These are phyloP conservation scores for Sarcophaga peregrina DNA, from an alignment of 1,140 invertebrate species.

Conservation along the genomic window DNA sequence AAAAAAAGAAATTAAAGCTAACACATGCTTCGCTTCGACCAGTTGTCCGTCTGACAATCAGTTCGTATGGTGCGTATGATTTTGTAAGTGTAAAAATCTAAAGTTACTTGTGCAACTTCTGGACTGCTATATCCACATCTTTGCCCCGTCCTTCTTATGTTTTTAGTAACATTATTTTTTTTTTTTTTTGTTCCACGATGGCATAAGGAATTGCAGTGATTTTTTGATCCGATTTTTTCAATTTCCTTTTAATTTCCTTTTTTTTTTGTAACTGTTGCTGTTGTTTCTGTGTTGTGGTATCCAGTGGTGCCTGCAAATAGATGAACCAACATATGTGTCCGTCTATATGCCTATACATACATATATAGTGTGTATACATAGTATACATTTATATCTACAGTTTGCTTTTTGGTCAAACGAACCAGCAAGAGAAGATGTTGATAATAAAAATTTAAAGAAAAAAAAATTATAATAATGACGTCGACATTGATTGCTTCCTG, in stretches of 20 bases:
- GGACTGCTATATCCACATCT: no score
- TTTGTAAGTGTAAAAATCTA: neutral
- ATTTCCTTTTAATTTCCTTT: constrained; percentile 37
- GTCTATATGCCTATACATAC: neutral
- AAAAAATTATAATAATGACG: constrained; percentile 36
- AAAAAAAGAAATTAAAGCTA: constrained; percentile 4
- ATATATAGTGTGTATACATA: neutral
- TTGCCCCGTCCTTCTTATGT: neutral
- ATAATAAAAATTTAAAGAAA: neutral
- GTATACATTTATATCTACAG: neutral
- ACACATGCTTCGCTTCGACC: constrained; percentile 12
- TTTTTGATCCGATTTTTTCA: constrained; percentile 20
- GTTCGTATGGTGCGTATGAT: neutral
- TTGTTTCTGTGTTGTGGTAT: constrained; percentile 14
- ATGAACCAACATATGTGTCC: neutral
- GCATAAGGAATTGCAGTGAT: constrained; percentile 39
- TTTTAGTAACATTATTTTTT: neutral
- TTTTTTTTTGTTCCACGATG: neutral
- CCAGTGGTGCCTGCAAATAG: neutral
- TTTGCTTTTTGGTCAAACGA: constrained; percentile 5
- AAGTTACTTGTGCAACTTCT: constrained; percentile 19
- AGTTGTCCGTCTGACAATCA: no score
- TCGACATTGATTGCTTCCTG: constrained; percentile 44
- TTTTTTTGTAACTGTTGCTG: neutral
- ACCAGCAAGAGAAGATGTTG: neutral